A percentile compares a stretch with the other conserved stretches of the same genome.
phyloP scores from a whole-genome alignment of 2,113 vertebrate genomes.

The Pseudorasbora parva region DNA sequence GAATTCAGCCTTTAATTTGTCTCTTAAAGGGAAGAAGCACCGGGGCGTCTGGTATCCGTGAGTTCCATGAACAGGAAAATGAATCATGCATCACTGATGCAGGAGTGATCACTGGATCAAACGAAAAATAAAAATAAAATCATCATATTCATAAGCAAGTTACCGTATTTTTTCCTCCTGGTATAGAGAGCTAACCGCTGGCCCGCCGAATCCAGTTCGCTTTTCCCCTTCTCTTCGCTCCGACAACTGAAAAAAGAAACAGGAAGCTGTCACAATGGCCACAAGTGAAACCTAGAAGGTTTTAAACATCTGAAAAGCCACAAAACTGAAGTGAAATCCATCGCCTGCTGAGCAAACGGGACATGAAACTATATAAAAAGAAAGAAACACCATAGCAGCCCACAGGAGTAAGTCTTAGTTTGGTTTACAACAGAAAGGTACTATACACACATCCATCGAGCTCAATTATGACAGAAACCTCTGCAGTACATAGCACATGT shows the following conservation, averaged over 20 bases:
- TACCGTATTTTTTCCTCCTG: slow-evolving; percentile 97
- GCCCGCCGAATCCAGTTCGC: slow-evolving; percentile 85
- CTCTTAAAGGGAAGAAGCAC: background rate
- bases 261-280: background rate
- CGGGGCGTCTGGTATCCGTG: background rate
- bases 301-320: background rate
- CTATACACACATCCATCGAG: background rate
- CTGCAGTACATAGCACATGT: background rate
- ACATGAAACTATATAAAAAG: background rate
- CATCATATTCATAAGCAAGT: slow-evolving; percentile 9
- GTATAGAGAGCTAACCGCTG: slow-evolving; percentile 92
- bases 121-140: background rate
- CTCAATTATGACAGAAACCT: slow-evolving; percentile 3
- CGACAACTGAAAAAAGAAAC: slow-evolving; percentile 64
- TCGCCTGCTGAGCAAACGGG: background rate
- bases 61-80: slow-evolving; percentile 29
- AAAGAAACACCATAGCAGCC: background rate
- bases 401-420: background rate
- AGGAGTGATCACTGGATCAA: slow-evolving; percentile 41
- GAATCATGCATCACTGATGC: slow-evolving; percentile 42
- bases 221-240: slow-evolving; percentile 83
- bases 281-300: background rate
- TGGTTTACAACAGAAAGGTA: background rate
- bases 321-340: background rate
- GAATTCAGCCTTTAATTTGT: slow-evolving; percentile 28